These are phyloP conservation scores for Schizotus pectinicornis DNA, from an alignment of 2,888 invertebrate genomes.

Conservation along the genomic window DNA sequence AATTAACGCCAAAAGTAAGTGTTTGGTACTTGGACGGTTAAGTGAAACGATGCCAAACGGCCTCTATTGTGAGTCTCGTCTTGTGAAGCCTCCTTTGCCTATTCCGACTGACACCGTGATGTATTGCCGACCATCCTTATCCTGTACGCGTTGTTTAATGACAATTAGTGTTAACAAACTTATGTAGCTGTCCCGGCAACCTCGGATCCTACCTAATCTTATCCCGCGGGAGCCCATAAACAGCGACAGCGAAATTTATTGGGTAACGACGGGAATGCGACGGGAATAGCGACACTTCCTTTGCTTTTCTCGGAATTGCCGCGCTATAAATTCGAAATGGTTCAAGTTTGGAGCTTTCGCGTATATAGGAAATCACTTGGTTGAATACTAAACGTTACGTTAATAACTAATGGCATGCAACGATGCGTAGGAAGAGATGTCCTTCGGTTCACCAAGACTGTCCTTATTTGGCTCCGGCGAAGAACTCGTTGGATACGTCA, in stretches of 20 bases:
- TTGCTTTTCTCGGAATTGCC: too few species aligned
- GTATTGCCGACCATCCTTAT: conserved; percentile 24
- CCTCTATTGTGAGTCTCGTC: conserved; percentile 12
- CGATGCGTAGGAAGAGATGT: conserved; percentile 22
- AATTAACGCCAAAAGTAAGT: conserved; percentile 16
- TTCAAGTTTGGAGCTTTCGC: background rate
- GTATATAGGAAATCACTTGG: conserved; percentile 7
- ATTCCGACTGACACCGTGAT: conserved; percentile 24
- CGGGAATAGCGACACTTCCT: too few species aligned
- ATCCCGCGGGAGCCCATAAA: conserved; percentile 1
- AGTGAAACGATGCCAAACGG: conserved; percentile 8
- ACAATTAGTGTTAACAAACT: conserved; percentile 35
- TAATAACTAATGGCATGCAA: conserved; percentile 10
- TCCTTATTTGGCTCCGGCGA: conserved; percentile 16
- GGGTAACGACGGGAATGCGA: conserved; percentile 3
- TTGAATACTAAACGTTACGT: conserved; percentile 10
- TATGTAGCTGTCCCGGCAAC: conserved; percentile 27
- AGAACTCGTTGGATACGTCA: conserved; percentile 11
- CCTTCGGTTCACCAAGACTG: conserved; percentile 18
- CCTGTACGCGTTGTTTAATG: conserved; percentile 28
- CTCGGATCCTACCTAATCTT: conserved; percentile 10
- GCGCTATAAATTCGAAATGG: too few species aligned
- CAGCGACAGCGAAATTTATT: too few species aligned
- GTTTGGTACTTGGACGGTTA: background rate
- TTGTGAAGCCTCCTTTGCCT: conserved; percentile 8